A percentile compares a stretch with the other conserved stretches of the same genome.
These are phyloP conservation scores for Antheraea yamamai DNA, from an alignment of 2,888 invertebrate genomes.

Conservation along the genomic window DNA sequence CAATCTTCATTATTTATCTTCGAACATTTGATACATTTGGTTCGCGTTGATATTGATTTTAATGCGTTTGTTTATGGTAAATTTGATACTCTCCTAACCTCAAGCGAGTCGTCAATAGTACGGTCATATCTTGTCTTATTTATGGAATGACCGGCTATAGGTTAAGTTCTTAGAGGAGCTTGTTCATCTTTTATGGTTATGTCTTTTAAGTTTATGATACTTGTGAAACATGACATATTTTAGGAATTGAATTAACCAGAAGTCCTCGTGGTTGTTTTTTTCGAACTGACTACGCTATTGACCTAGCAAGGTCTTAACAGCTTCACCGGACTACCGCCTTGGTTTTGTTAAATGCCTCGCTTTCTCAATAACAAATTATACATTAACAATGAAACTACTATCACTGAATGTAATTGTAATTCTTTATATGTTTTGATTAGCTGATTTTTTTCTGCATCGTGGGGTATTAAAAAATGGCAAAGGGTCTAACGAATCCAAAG, in stretches of 20 bases:
- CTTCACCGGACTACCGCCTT: too few relatives aligned
- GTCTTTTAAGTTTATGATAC: conserved; percentile 10
- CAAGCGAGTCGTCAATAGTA: conserved; percentile 31
- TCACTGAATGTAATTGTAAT: not conserved
- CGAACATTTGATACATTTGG: conserved; percentile 33
- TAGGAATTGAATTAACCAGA: conserved; percentile 8
- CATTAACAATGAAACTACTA: not conserved
- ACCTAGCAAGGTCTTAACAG: too few relatives aligned
- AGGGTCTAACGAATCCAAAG: too few relatives aligned
- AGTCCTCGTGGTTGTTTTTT: too few relatives aligned
- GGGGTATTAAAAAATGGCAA: too few relatives aligned
- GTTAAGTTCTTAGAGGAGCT: conserved; percentile 19
- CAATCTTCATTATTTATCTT: conserved; percentile 34
- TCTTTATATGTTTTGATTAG: not conserved
- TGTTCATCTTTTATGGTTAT: conserved; percentile 23
- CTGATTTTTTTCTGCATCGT: not conserved
- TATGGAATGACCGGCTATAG: conserved; percentile 28
- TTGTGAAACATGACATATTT: conserved; percentile 17
- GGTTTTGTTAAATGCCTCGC: not conserved
- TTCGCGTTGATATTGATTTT: conserved; percentile 34
- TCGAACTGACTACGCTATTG: too few relatives aligned
- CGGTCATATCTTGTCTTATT: conserved; percentile 35
- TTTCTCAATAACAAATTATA: not conserved
- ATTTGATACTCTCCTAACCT: conserved; percentile 40
- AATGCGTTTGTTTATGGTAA: conserved; percentile 36